Conservation (phyloP, 2,888 invertebrate genomes). For the Strigamia transsilvanica region DNA sequence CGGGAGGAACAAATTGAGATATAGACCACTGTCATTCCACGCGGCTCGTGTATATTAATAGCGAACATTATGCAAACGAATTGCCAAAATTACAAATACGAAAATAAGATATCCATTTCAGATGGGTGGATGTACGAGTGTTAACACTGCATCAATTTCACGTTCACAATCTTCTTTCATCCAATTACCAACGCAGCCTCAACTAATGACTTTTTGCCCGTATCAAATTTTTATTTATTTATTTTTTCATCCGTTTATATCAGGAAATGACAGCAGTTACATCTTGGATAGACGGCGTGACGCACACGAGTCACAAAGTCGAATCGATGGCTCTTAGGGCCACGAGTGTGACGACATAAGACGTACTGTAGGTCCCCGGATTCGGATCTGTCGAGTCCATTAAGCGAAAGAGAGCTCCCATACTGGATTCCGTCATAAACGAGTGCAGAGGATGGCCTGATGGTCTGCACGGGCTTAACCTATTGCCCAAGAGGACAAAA, state of each 20-base stretch:
- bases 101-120: constrained; percentile 21
- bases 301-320: constrained; percentile 9
- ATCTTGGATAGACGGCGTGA: not conserved
- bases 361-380: constrained; percentile 11
- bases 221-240: not conserved
- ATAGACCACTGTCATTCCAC: constrained; percentile 31
- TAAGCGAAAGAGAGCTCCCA: constrained; percentile 11
- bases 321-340: constrained; percentile 8
- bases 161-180: not conserved
- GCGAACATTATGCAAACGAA: constrained; percentile 28
- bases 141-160: constrained; percentile 7
- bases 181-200: not conserved
- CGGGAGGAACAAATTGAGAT: constrained; percentile 37
- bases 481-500: constrained; percentile 44
- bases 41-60: constrained; percentile 38
- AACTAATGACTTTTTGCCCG: not conserved
- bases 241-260: not conserved
- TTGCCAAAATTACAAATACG: constrained; percentile 32
- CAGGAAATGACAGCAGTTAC: not conserved
- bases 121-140: not conserved
- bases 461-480: constrained; percentile 32
- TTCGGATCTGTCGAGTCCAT: constrained; percentile 20
- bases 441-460: constrained; percentile 27
- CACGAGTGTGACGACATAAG: constrained; percentile 6
- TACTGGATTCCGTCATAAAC: constrained; percentile 30